Evolutionary conservation across 2,797 vertebrate genomes (phyloP).

Genomic region (Gymnodraco acuticeps): DNA sequence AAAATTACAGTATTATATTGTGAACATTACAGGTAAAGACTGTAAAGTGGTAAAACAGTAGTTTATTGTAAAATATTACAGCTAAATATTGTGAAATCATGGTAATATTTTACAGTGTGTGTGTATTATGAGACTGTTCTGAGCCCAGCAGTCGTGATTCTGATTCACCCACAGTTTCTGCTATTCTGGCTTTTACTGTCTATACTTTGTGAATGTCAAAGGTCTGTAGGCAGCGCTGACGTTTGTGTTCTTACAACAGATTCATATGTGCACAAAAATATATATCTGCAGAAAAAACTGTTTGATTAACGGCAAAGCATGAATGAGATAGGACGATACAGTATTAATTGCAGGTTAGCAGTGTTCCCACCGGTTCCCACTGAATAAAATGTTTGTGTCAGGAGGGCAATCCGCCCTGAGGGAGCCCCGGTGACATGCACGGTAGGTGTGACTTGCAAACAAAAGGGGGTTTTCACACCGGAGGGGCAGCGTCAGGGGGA

Average conservation of each 20-base stretch:
- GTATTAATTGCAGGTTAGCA: conserved; percentile 28
- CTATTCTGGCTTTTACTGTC: conserved; percentile 45
- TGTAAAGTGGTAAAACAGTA: no score
- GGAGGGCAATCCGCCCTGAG: conserved; percentile 15
- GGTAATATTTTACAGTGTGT: no score
- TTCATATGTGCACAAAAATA: conserved; percentile 35
- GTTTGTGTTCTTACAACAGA: conserved; percentile 31
- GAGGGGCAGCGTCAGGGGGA: conserved; percentile 46
- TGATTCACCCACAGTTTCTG: conserved; percentile 54
- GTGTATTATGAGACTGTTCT: no score
- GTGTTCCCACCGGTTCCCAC: conserved; percentile 19
- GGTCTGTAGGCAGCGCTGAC: conserved; percentile 46
- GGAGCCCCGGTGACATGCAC: conserved; percentile 37
- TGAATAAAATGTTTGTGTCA: conserved; percentile 36
- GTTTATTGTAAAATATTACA: no score
- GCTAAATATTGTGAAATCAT: no score
- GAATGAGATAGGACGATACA: conserved; percentile 7
- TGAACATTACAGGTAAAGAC: no score
- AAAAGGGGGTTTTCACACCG: conserved; percentile 54
- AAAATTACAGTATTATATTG: no score
- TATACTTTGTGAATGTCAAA: conserved; percentile 65
- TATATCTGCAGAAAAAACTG: background rate
- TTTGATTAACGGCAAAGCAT: conserved; percentile 6
- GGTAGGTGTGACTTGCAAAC: conserved; percentile 57
- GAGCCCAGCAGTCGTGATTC: conserved; percentile 49